Evolutionary conservation across 2,113 vertebrate species (phyloP), one percentile per base, ranked within the genome.

Genomic region (Phyllostomus discolor): DNA sequence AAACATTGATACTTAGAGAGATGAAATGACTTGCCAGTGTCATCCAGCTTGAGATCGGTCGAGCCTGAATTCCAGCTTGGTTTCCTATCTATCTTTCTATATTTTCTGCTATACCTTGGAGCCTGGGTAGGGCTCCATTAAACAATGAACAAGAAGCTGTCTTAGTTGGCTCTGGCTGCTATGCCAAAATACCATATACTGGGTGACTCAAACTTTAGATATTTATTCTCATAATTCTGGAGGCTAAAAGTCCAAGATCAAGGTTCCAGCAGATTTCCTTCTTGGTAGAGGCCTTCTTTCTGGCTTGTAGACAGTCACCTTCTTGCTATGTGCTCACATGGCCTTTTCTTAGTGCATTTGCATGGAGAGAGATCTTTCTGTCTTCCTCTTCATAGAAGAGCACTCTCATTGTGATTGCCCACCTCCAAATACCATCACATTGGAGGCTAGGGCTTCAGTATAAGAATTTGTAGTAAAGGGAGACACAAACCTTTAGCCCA

Each of bases 11-110:
- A 24, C 35, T 90, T 54, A 52, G 31, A 92, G 41, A 82, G 6
- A 10, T 75, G n/a, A 35, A 54, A 38, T 70, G 38, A 62, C 16
- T 64, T 57, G 2, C 26, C 3, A 46, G 35, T 66, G 7, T 22
- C 59, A 33, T 46, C n/a, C 52, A 88, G 3, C 31, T 94, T 66
- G 72, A 95, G 91, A 64, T 12, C 59, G 43, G 26, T 46, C 33
- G 10, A 59, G 7, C n/a, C 46, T 31, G 38, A 73, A 46, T 76
- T 84, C 38, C 31, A 94, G 28, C 5, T 76, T 41, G 0, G 4
- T 84, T 70, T 95, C 64, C 50, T 66, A 10, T 26, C 41, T 89
- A 52, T 90, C n/a, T 48, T 76, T 76, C 73, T 76, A 33, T 33
- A 16, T 24, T 54, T 92, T 87, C 52, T 73, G 9, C 31, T 52